A percentile compares a stretch with the other conserved stretches of the same genome.
Evolutionary conservation across 2,888 invertebrate genomes (phyloP).

Genomic region (Oscheius sp.): DNA sequence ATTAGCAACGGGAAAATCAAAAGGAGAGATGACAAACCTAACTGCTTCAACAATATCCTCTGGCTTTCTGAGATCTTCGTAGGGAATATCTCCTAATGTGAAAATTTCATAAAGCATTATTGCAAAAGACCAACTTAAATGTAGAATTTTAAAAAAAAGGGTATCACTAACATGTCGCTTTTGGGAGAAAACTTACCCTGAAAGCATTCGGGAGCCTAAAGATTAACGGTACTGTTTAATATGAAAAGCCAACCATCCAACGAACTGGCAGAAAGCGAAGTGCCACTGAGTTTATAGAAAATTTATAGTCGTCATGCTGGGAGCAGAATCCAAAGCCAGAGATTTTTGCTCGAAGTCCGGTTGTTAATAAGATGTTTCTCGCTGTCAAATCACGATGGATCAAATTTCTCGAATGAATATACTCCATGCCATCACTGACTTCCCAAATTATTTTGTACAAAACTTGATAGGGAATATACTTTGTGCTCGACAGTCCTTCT

Average conservation of each 20-base stretch:
- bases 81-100: slow-evolving; percentile 53
- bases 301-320: slow-evolving; percentile 48
- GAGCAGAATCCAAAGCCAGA: slow-evolving; percentile 59
- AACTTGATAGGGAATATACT: slow-evolving; percentile 37
- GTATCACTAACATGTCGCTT: slow-evolving; percentile 41
- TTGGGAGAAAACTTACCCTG: slow-evolving; percentile 48
- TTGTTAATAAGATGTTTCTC: slow-evolving; percentile 54
- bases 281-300: slow-evolving; percentile 39
- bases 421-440: slow-evolving; percentile 56
- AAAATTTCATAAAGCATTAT: slow-evolving; percentile 55
- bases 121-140: slow-evolving; percentile 55
- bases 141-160: neutral
- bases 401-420: slow-evolving; percentile 50
- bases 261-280: slow-evolving; percentile 49
- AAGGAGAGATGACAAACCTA: too few relatives aligned
- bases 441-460: slow-evolving; percentile 53
- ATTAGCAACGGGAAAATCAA: too few relatives aligned
- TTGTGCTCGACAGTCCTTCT: slow-evolving; percentile 5
- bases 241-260: too few relatives aligned
- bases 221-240: too few relatives aligned
- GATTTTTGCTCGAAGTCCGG: slow-evolving; percentile 55
- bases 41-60: slow-evolving; percentile 53
- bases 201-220: slow-evolving; percentile 56
- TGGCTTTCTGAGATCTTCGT: slow-evolving; percentile 43
- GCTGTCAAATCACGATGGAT: slow-evolving; percentile 58